Conservation (phyloP, 2,888 invertebrate species). For the Imbricaverruca yamaguchii region DNA sequence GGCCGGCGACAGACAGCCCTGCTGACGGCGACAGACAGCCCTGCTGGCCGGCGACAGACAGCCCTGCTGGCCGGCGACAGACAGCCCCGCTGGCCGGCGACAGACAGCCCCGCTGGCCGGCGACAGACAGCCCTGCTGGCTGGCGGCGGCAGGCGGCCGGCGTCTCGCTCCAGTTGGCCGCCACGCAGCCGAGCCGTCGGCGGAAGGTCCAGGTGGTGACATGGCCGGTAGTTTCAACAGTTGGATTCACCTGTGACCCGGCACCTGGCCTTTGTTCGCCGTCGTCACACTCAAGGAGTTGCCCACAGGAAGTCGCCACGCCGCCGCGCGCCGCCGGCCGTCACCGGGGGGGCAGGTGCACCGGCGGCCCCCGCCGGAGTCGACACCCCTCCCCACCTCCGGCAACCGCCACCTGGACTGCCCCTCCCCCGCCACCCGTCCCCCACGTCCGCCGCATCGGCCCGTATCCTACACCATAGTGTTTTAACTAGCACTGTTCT, state of each 20-base stretch:
- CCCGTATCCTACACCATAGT: too few relatives aligned
- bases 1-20: too few relatives aligned
- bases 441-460: too few relatives aligned
- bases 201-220: background rate
- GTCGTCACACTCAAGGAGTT: slow-evolving; percentile 15
- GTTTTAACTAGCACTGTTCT: too few relatives aligned
- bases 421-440: too few relatives aligned
- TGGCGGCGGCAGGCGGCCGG: background rate
- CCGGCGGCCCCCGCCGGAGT: background rate
- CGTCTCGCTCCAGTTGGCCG: slow-evolving; percentile 8
- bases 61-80: too few relatives aligned
- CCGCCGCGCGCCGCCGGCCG: background rate
- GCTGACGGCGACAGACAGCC: too few relatives aligned
- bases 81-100: background rate
- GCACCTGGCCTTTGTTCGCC: slow-evolving; percentile 8
- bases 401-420: background rate
- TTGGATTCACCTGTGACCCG: slow-evolving; percentile 19
- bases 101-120: background rate
- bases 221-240: slow-evolving; percentile 17
- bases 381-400: background rate
- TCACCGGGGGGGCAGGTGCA: background rate
- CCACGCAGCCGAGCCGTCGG: background rate
- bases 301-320: slow-evolving; percentile 5
- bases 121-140: too few relatives aligned
- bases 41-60: too few relatives aligned